A percentile compares a stretch with the other conserved stretches of the same genome.
Conservation (phyloP, 2,797 vertebrate species). For the Onychomys leucogaster region DNA sequence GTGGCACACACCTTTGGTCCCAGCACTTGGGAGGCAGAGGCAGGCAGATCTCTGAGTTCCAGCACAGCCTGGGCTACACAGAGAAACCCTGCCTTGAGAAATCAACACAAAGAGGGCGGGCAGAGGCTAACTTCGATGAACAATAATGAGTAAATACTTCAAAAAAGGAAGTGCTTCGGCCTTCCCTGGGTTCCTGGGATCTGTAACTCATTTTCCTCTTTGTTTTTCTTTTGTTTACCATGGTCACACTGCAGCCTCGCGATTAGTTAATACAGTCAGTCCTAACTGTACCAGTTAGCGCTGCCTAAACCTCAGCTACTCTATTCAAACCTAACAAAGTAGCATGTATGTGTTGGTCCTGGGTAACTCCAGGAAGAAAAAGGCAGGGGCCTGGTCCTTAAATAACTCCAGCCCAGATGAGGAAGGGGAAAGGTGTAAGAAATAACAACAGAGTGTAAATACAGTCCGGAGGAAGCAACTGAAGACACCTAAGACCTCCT, state of each 20-base stretch:
- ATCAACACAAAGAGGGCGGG: not conserved
- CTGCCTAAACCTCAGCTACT: not conserved
- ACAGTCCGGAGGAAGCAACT: not conserved
- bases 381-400: not conserved
- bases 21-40: not conserved
- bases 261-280: not conserved
- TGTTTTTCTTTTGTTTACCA: slow-evolving; percentile 6
- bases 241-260: not conserved
- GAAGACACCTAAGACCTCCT: not conserved
- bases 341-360: not conserved
- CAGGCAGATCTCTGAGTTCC: not conserved
- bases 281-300: not conserved
- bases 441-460: rapidly evolving
- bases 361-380: not conserved
- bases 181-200: not conserved
- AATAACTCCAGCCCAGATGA: not conserved
- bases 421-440: not conserved
- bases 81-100: not conserved
- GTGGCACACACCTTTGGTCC: not conserved
- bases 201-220: slow-evolving; percentile 17
- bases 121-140: not conserved
- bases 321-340: not conserved
- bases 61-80: not conserved
- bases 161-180: slow-evolving; percentile 56
- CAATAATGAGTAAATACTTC: slow-evolving; percentile 37